A percentile compares a stretch with the other conserved stretches of the same genome.
These are phyloP conservation scores for Calliopsis andreniformis DNA, from an alignment of 1,140 invertebrate species.

Conservation along the genomic window DNA sequence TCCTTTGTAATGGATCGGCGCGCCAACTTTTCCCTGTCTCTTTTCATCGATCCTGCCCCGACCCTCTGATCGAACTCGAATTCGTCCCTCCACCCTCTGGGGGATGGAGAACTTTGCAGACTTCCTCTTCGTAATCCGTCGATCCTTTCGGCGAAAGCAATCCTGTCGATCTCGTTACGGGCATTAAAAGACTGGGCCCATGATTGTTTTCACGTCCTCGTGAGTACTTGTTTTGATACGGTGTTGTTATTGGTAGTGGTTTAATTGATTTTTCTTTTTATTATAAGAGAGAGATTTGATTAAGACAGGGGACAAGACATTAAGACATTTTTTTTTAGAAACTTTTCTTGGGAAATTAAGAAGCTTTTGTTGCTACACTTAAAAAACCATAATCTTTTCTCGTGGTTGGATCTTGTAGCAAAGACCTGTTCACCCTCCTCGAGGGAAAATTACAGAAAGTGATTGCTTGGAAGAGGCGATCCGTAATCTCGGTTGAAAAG, in stretches of 20 bases:
- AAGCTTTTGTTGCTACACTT: too few relatives aligned
- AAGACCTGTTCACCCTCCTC: neutral
- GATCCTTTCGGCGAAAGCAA: neutral
- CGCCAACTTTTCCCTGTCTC: constrained; percentile 3
- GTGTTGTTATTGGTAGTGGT: too few relatives aligned
- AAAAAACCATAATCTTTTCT: too few relatives aligned
- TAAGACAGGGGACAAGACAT: too few relatives aligned
- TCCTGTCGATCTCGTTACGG: neutral
- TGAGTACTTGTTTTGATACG: neutral
- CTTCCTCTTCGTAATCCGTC: neutral
- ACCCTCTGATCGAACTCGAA: neutral
- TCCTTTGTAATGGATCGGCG: constrained; percentile 23
- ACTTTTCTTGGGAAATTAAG: too few relatives aligned
- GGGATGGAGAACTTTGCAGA: neutral
- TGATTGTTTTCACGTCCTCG: neutral
- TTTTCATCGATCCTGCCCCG: neutral
- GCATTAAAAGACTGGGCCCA: neutral
- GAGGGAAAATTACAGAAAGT: constrained; percentile 8
- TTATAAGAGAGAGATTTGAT: too few relatives aligned
- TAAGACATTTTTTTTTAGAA: too few relatives aligned
- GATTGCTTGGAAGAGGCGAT: neutral
- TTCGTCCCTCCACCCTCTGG: neutral
- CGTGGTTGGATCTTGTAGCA: neutral
- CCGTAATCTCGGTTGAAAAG: neutral
- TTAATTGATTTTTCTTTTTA: too few relatives aligned